These are phyloP conservation scores for Teleopsis dalmanni DNA, from an alignment of 1,140 invertebrate species.

Conservation along the genomic window DNA sequence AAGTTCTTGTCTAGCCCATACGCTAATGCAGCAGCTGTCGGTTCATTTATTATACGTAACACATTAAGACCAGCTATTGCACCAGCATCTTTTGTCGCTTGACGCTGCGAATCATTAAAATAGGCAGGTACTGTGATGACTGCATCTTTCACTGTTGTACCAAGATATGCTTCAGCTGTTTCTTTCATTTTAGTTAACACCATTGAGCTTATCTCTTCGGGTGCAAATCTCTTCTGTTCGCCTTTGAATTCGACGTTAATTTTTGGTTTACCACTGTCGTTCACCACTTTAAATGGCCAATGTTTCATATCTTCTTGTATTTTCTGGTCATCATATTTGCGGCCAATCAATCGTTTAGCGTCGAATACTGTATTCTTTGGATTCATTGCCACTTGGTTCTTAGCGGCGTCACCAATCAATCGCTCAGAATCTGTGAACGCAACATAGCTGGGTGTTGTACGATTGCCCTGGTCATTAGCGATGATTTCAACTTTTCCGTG, in stretches of 20 bases:
- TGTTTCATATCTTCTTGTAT: constrained; percentile 69
- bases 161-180: constrained; percentile 70
- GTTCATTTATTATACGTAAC: constrained; percentile 65
- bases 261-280: constrained; percentile 57
- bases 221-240: constrained; percentile 63
- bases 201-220: constrained; percentile 73
- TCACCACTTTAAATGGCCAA: constrained; percentile 67
- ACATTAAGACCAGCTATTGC: constrained; percentile 61
- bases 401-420: too few relatives aligned
- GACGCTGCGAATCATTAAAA: constrained; percentile 59
- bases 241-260: constrained; percentile 68
- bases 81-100: constrained; percentile 59
- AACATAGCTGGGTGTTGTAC: constrained; percentile 10
- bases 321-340: constrained; percentile 60
- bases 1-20: constrained; percentile 70
- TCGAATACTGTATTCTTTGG: constrained; percentile 40
- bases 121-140: constrained; percentile 56
- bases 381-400: constrained; percentile 42
- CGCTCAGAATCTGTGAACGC: too few relatives aligned
- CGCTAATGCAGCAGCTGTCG: constrained; percentile 64
- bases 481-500: constrained; percentile 10
- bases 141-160: constrained; percentile 57
- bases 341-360: constrained; percentile 58
- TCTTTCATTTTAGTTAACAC: constrained; percentile 74
- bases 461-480: constrained; percentile 8